phyloP scores from a whole-genome alignment of 2,888 invertebrate species.

The Polymixis lichenea region DNA sequence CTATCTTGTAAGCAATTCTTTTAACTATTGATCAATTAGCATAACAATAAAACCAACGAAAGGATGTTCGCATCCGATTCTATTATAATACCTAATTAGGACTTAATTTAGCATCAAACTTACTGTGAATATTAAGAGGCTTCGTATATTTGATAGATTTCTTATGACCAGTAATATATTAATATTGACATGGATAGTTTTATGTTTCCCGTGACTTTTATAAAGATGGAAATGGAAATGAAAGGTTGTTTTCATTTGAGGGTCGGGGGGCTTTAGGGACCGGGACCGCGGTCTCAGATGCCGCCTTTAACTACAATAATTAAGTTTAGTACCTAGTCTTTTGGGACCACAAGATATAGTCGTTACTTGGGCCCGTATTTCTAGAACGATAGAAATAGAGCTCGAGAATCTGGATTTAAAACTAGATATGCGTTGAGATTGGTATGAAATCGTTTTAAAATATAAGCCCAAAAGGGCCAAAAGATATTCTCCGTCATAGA shows the following conservation, averaged over 20 bases:
- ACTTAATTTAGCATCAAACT: constrained; percentile 49
- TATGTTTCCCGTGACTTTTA: constrained; percentile 30
- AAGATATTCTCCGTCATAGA: too few relatives aligned
- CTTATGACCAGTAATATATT: constrained; percentile 18
- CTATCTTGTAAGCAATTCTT: constrained; percentile 30
- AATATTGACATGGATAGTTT: constrained; percentile 22
- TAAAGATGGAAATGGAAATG: neutral
- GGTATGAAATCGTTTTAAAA: neutral
- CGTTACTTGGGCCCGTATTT: neutral
- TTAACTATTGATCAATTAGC: constrained; percentile 42
- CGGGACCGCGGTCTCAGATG: too few relatives aligned
- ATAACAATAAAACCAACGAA: constrained; percentile 53
- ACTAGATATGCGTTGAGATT: neutral
- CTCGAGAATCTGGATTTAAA: neutral
- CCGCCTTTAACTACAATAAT: too few relatives aligned
- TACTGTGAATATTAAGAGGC: constrained; percentile 43
- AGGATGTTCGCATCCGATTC: constrained; percentile 58
- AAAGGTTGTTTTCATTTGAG: neutral
- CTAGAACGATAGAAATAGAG: neutral
- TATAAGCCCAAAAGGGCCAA: neutral
- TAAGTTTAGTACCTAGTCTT: too few relatives aligned
- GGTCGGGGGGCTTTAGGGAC: too few relatives aligned
- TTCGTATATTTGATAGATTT: constrained; percentile 25
- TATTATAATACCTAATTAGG: constrained; percentile 60
- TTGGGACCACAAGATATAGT: too few relatives aligned